These are phyloP conservation scores for Drosophila mulleri DNA, from an alignment of 2,888 invertebrate genomes.

Conservation along the genomic window DNA sequence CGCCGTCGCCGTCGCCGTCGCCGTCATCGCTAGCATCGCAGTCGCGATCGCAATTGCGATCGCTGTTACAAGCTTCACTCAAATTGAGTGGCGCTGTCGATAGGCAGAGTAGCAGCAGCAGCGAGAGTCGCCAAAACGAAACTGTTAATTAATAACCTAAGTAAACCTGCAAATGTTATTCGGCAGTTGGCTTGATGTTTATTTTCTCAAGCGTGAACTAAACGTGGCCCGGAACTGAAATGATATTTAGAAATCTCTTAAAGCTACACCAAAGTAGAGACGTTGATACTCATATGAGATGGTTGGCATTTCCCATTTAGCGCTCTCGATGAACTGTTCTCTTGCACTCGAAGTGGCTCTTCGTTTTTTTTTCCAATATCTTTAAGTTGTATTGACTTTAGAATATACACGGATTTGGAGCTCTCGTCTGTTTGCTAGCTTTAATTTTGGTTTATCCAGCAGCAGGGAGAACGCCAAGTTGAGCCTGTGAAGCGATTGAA, in stretches of 20 bases:
- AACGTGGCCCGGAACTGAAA: background rate
- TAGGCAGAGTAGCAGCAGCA: slow-evolving; percentile 6
- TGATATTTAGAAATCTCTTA: background rate
- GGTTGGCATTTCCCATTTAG: background rate
- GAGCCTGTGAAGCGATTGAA: slow-evolving; percentile 26
- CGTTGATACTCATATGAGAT: background rate
- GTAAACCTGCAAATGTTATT: slow-evolving; percentile 22
- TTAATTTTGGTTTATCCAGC: background rate
- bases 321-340: background rate
- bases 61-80: slow-evolving; percentile 10
- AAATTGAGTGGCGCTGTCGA: slow-evolving; percentile 52
- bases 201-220: slow-evolving; percentile 9
- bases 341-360: background rate
- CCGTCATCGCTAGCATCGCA: background rate
- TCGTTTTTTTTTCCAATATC: background rate
- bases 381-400: background rate
- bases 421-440: background rate
- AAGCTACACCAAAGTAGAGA: background rate
- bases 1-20: background rate
- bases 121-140: slow-evolving; percentile 23
- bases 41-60: background rate
- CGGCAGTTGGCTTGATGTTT: slow-evolving; percentile 7
- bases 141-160: slow-evolving; percentile 57
- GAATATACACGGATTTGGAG: background rate
- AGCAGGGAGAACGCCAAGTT: slow-evolving; percentile 3